Evolutionary conservation across 2,888 invertebrate species (phyloP).

Genomic region (Tipula helvola): DNA sequence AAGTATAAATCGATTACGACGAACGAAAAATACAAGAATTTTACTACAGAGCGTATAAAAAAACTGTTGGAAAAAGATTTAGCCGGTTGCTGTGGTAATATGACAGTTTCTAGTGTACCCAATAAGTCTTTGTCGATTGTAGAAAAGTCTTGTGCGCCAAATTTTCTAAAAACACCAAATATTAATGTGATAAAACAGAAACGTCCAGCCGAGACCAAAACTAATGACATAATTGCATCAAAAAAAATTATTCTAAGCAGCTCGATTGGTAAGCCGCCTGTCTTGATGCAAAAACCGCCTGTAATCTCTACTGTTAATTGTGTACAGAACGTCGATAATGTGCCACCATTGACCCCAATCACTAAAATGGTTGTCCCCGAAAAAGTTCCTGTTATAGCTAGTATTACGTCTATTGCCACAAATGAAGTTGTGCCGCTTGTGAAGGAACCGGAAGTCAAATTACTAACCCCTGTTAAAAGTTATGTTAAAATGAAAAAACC

Average conservation of each 20-base stretch:
- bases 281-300: background rate
- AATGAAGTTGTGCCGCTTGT: background rate
- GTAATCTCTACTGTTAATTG: background rate
- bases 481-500: background rate
- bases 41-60: background rate
- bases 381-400: background rate
- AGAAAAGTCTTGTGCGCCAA: background rate
- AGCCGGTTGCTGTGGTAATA: background rate
- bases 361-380: background rate
- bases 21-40: background rate
- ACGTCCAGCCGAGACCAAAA: background rate
- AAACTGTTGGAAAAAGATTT: background rate
- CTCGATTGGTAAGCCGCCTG: background rate
- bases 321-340: background rate
- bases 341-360: background rate
- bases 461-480: background rate
- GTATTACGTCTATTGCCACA: background rate
- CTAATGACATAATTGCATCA: background rate
- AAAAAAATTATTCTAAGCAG: background rate
- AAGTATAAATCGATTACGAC: background rate
- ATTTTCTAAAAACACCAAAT: background rate
- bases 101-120: background rate
- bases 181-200: background rate
- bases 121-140: background rate
- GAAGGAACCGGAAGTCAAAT: background rate